Percentiles rank a stretch among this genome's conserved stretches.
phyloP scores from a whole-genome alignment of 2,113 vertebrate genomes.

The Rhombomys opimus region DNA sequence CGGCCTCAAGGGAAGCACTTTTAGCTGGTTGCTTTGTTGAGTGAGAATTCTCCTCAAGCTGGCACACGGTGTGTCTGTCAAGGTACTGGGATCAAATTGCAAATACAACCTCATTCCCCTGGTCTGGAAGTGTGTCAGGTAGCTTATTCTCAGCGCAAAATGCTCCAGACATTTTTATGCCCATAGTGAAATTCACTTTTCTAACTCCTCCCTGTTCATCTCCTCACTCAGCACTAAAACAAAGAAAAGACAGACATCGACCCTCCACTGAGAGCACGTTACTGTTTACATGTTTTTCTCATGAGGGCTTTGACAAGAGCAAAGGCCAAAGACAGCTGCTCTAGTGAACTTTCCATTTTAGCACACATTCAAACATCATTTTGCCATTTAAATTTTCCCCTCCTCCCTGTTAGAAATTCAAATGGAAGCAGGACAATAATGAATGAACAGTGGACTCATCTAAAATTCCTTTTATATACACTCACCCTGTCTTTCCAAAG shows the following conservation, averaged over 20 bases:
- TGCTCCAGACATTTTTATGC: slow-evolving; percentile 16
- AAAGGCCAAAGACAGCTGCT: slow-evolving; percentile 8
- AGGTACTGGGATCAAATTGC: neutral
- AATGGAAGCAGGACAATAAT: slow-evolving; percentile 33
- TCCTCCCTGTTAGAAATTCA: neutral
- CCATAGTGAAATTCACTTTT: slow-evolving; percentile 1
- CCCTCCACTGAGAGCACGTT: slow-evolving; percentile 35
- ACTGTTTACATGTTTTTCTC: slow-evolving; percentile 38
- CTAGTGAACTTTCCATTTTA: neutral
- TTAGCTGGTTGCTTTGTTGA: neutral
- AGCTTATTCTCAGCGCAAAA: slow-evolving; percentile 41
- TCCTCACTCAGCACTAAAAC: neutral
- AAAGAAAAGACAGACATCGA: neutral
- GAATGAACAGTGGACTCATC: slow-evolving; percentile 11
- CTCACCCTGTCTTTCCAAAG: neutral
- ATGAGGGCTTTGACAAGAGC: neutral
- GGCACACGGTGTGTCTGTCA: neutral
- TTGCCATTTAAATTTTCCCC: neutral
- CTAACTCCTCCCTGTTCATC: neutral
- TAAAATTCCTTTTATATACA: neutral
- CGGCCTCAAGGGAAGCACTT: slow-evolving; percentile 23
- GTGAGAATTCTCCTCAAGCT: neutral
- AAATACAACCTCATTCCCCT: neutral
- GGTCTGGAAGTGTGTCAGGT: neutral
- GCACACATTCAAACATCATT: slow-evolving; percentile 10